Base-by-base conservation (phyloP, 37 sponge, comb jelly and placozoan species). In the Haliclona indistincta region DNA sequence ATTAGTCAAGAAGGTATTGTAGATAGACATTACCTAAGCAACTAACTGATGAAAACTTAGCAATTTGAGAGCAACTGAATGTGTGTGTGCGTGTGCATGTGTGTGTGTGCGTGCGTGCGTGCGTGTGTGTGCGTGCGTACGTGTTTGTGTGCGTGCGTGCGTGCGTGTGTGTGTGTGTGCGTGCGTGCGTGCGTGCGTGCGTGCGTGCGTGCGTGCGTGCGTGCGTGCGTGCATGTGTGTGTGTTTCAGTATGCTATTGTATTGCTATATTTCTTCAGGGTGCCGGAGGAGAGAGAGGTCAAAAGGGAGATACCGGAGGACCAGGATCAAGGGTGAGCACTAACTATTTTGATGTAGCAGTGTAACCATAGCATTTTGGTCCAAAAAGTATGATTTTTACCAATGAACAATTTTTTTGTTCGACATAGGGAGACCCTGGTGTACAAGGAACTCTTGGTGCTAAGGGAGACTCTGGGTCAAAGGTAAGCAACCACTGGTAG, bases 191-290 rank as follows among this genome's bases (percentile, higher is more conserved):
- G 29, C 52, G 71, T 71, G 71, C 52, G 71, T 71, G 71, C 52
- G 33, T 71, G 71, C 52, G 71, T 71, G 71, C 52, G 3, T 71
- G 71, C 52, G 71, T 71, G 71, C 34, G 71, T 49, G 71, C 33
- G 54, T 25, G 54, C 29, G 54, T 71, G 71, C 17, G 71, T 71
- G 71, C n/a, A 36, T 49, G 71, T 44, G 71, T 71, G 71, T 71
- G 71, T 44, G 54, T 71, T 53, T 47, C 33, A 53, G 34, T 47
- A 32, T 3, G 30, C 28, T 53, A 11, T 30, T 7, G 30, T 2
- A 5, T 55, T 3, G 23, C 3, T 4, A 4, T 55, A 28, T 55
- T 3, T 4, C 23, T 55, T 29, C 2, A 25, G 56, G 32, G 43
- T 13, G 25, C 45, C 2, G 38, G 36, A 43, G 69, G 43, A 22